A percentile compares a stretch with the other conserved stretches of the same genome.
Conservation (phyloP, 37 sponge, comb jelly and placozoan species). For the Cliona cf. orientalis region DNA sequence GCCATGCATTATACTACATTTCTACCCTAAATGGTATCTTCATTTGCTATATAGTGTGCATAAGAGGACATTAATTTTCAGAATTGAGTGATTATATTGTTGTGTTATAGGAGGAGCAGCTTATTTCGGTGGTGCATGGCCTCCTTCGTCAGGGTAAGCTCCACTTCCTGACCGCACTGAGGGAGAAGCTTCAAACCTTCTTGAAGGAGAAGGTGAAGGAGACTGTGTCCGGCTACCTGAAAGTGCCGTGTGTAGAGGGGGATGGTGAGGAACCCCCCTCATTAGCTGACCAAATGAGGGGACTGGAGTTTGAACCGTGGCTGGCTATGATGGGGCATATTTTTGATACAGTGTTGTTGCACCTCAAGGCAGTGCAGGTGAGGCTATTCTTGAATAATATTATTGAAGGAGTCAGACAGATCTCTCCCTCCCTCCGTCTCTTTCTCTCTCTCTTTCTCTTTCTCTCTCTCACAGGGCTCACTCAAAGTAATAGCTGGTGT, state of each 20-base stretch:
- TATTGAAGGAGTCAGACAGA: too few species aligned
- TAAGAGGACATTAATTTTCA: too few species aligned
- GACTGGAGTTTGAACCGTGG: slow-evolving; percentile 72
- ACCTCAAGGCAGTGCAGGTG: slow-evolving; percentile 67
- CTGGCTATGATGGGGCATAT: slow-evolving; percentile 53
- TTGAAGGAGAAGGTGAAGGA: slow-evolving; percentile 61
- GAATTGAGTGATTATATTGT: too few species aligned
- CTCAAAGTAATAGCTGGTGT: slow-evolving; percentile 45
- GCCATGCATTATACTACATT: background rate
- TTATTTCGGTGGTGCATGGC: slow-evolving; percentile 76
- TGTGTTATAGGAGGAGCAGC: slow-evolving; percentile 66
- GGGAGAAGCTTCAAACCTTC: slow-evolving; percentile 50
- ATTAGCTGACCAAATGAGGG: slow-evolving; percentile 71
- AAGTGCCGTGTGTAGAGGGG: slow-evolving; percentile 6
- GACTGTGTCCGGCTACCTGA: slow-evolving; percentile 24
- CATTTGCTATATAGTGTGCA: background rate
- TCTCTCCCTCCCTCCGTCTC: background rate
- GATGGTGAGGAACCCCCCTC: slow-evolving; percentile 45
- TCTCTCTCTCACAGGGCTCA: slow-evolving; percentile 24
- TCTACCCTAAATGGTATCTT: background rate
- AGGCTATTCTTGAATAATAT: too few species aligned
- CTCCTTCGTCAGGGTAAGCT: slow-evolving; percentile 80
- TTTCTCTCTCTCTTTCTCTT: background rate
- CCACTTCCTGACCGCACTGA: slow-evolving; percentile 74
- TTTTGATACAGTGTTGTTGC: slow-evolving; percentile 49